Percentiles rank a stretch among this genome's conserved stretches.
These are phyloP conservation scores for Apogon hyalosoma DNA, from an alignment of 2,797 vertebrate genomes.

Conservation along the genomic window DNA sequence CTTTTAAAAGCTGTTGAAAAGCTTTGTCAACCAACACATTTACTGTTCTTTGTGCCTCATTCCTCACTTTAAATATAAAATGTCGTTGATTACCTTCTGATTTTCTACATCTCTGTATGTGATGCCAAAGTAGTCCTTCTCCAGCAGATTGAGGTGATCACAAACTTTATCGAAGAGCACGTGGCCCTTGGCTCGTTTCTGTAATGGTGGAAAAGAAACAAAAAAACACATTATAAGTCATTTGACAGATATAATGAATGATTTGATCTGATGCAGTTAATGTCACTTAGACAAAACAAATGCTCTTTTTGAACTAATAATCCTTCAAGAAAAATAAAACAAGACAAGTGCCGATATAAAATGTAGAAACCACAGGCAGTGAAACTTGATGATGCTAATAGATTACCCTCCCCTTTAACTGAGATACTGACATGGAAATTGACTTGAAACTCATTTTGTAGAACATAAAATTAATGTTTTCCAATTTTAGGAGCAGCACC, in stretches of 20 bases:
- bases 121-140: constrained; percentile 97
- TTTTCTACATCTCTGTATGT: constrained; percentile 93
- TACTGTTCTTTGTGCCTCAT: neutral
- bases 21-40: too few relatives aligned
- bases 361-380: neutral
- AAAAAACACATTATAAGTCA: neutral
- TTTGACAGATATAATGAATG: too few relatives aligned
- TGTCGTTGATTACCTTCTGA: constrained; percentile 88
- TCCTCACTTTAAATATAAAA: neutral
- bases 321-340: too few relatives aligned
- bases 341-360: neutral
- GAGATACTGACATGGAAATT: neutral
- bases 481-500: neutral
- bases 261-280: too few relatives aligned
- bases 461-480: neutral
- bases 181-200: constrained; percentile 95
- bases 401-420: neutral
- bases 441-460: neutral
- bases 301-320: too few relatives aligned
- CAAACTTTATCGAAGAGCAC: constrained; percentile 95
- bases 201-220: constrained; percentile 15
- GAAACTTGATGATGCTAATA: neutral
- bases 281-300: neutral
- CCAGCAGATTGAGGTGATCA: constrained; percentile 96
- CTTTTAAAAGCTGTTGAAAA: too few relatives aligned